Conservation (phyloP, 2,113 vertebrate species). For the Microcebus griseorufus region DNA sequence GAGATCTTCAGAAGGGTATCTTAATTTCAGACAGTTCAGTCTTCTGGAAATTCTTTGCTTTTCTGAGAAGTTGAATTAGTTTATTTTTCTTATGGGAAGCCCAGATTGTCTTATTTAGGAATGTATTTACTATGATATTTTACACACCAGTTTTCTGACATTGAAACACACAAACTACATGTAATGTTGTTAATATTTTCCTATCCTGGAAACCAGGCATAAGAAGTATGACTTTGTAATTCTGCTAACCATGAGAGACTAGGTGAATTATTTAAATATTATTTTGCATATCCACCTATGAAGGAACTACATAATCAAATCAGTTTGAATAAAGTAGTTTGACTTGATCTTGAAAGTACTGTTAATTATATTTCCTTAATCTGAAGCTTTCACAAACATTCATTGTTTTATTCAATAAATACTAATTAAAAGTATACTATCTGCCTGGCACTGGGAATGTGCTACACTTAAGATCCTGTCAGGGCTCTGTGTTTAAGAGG, state of each 20-base stretch:
- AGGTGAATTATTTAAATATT: conserved; percentile 7
- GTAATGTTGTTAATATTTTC: background rate
- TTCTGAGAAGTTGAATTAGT: background rate
- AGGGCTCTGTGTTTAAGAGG: background rate
- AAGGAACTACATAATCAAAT: background rate
- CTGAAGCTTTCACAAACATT: background rate
- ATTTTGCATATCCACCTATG: background rate
- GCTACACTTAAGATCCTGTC: background rate
- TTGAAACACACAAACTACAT: background rate
- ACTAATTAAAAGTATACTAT: background rate
- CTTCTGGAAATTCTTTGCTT: background rate
- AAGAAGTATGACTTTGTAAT: conserved; percentile 5
- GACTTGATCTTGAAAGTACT: background rate
- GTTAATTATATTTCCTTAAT: background rate
- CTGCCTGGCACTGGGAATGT: background rate
- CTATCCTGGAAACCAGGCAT: background rate
- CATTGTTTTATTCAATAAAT: background rate
- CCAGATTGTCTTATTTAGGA: background rate
- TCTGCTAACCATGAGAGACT: background rate
- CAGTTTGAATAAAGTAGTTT: background rate
- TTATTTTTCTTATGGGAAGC: background rate
- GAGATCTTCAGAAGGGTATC: background rate
- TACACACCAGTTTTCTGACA: background rate
- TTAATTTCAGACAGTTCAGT: background rate
- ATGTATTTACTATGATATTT: background rate